phyloP scores from a whole-genome alignment of 1,140 invertebrate species.

The Penaeus indicus region DNA sequence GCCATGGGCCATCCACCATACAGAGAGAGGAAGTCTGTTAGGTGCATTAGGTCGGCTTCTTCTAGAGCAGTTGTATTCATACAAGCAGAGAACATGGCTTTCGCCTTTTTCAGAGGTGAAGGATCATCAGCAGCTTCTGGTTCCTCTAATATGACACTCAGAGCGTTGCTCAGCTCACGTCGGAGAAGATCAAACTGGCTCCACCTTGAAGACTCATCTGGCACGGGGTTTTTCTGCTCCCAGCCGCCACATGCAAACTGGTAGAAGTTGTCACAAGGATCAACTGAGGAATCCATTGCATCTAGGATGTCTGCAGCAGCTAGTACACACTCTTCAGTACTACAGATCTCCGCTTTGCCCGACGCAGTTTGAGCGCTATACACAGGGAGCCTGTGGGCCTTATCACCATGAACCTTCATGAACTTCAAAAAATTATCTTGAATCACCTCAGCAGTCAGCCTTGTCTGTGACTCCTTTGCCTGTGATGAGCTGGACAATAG shows the following conservation, averaged over 20 bases:
- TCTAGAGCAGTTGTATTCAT: conserved; percentile 49
- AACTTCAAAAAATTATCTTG: background rate
- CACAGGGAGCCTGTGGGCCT: background rate
- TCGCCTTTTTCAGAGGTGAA: conserved; percentile 42
- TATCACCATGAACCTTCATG: background rate
- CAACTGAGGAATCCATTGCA: conserved; percentile 82
- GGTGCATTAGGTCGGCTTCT: conserved; percentile 16
- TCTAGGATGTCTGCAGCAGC: conserved; percentile 76
- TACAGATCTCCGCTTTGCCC: conserved; percentile 49
- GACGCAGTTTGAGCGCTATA: background rate
- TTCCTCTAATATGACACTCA: conserved; percentile 45
- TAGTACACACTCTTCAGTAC: conserved; percentile 51
- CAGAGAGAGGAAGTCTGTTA: conserved; percentile 39
- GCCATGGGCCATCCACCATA: conserved; percentile 64
- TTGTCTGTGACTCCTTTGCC: too few relatives aligned
- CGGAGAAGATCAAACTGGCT: conserved; percentile 53
- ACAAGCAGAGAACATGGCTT: conserved; percentile 43
- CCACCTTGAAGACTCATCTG: conserved; percentile 57
- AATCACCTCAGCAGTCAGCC: background rate
- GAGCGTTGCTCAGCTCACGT: conserved; percentile 41
- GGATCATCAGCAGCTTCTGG: conserved; percentile 36
- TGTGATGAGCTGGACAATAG: too few relatives aligned
- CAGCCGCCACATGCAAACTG: conserved; percentile 76
- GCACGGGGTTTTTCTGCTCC: conserved; percentile 72
- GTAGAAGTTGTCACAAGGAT: conserved; percentile 74